A percentile compares a stretch with the other conserved stretches of the same genome.
These are phyloP conservation scores for Drosophila austrosaltans DNA, from an alignment of 2,888 invertebrate species.

Conservation along the genomic window DNA sequence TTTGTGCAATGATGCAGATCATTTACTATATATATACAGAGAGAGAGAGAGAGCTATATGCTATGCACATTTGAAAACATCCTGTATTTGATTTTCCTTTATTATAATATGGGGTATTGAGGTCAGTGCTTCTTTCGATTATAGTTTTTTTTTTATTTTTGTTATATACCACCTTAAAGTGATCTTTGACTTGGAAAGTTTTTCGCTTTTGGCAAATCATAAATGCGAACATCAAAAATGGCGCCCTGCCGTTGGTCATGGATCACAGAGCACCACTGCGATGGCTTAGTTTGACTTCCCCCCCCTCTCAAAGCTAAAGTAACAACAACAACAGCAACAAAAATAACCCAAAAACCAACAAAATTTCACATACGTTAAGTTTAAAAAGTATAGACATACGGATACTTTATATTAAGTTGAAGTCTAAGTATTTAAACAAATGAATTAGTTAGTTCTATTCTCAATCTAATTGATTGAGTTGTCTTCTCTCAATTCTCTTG, in stretches of 20 bases:
- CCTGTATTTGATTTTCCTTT: constrained; percentile 35
- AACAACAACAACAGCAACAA: background rate
- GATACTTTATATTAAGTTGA: background rate
- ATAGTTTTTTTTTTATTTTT: background rate
- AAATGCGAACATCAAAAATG: constrained; percentile 67
- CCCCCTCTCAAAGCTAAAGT: background rate
- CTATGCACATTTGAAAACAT: constrained; percentile 49
- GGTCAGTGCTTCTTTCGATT: background rate
- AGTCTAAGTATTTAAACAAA: too few relatives aligned
- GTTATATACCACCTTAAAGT: constrained; percentile 5
- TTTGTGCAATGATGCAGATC: constrained; percentile 41
- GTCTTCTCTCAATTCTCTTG: too few relatives aligned
- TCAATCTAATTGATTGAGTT: too few relatives aligned
- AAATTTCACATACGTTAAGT: background rate
- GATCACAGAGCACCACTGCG: constrained; percentile 62
- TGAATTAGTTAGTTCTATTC: too few relatives aligned
- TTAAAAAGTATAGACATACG: background rate
- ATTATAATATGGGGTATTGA: background rate
- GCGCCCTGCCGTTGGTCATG: constrained; percentile 66
- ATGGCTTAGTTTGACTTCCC: constrained; percentile 12
- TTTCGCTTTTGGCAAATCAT: constrained; percentile 67
- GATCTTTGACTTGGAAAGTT: constrained; percentile 64
- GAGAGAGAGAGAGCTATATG: background rate
- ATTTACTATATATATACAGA: constrained; percentile 34
- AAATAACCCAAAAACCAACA: background rate